Evolutionary conservation across 2,888 invertebrate genomes (phyloP), one percentile per base, ranked within the genome.

Genomic region (Napeogenes inachia): DNA sequence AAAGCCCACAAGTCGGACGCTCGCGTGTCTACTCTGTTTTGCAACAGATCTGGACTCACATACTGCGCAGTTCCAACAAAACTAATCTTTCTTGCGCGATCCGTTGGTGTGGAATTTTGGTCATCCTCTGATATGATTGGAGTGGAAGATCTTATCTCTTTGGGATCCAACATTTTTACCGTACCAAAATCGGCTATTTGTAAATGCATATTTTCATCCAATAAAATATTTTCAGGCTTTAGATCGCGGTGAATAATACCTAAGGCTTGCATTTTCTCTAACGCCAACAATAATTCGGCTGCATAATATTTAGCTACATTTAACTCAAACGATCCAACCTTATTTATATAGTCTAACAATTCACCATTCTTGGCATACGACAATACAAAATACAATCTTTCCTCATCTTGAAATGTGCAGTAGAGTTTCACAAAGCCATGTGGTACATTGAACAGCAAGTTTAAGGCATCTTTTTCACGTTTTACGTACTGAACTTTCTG

Each of bases 21-120:
- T 61, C 93, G 92, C 56, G 94, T 93, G 59, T 94, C 93, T 2
- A 94, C 93, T 65, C 94, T 93, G 78, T 96, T 95, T 65, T 94
- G 95, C 58, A 99, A 91, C 67, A 99, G 93, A 89, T 99, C 99
- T 3, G 99, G 99, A 62, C 98, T 98, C 0, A 99, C 98, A 85
- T 99, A 99, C 82, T 99, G 99, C 2, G 99, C 99, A 12, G 99
- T 99, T 57, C 99, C 99, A 13, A 99, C 99, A 86, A 99, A 99
- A 82, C 96, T 97, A 75, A 94, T 95, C 73, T 93, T 93, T 64
- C 96, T 92, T 71, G 91, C 89, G 61, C 92, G 87, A 62, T 87
- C 85, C 72, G 84, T 86, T 70, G 84, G 80, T 13, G 70, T 71
- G 58, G 75, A 74, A 64, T 71, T 72, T 45, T 75, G 70, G 13